Evolutionary conservation across 2,888 invertebrate genomes (phyloP).

Genomic region (Mesorhabditis belari): DNA sequence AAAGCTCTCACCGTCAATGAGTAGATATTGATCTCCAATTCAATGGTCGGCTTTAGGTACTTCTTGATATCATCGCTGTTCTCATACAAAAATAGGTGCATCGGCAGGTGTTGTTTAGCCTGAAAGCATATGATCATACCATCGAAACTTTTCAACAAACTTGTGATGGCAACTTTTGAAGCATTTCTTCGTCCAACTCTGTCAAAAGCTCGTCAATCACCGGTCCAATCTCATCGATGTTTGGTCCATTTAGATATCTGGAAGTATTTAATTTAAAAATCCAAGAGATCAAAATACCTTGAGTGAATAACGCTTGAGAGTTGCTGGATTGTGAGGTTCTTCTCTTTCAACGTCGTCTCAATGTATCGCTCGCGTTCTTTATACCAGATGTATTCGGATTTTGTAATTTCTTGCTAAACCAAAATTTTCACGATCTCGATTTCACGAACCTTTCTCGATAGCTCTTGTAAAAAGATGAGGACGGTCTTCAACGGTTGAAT

Average conservation of each 20-base stretch:
- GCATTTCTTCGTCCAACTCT: not conserved
- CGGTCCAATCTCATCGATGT: not conserved
- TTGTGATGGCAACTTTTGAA: not conserved
- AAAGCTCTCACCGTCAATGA: not conserved
- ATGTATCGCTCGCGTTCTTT: not conserved
- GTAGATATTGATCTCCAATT: slow-evolving; percentile 5
- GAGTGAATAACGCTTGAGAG: no score
- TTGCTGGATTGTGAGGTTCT: no score
- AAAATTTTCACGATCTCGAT: no score
- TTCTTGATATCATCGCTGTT: not conserved
- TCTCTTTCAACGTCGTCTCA: no score
- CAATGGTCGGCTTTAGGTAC: slow-evolving; percentile 5
- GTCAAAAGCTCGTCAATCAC: not conserved
- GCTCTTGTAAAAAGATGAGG: not conserved
- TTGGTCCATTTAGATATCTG: no score
- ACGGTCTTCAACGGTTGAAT: not conserved
- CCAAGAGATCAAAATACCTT: no score
- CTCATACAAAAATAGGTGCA: slow-evolving; percentile 7
- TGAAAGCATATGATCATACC: not conserved
- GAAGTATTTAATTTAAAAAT: no score
- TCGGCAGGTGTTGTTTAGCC: not conserved
- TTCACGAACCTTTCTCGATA: not conserved
- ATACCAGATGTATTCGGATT: not conserved
- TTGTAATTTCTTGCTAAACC: not conserved
- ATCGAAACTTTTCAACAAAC: no score